These are phyloP conservation scores for Plectropomus leopardus DNA, from an alignment of 2,113 vertebrate genomes.

Conservation along the genomic window DNA sequence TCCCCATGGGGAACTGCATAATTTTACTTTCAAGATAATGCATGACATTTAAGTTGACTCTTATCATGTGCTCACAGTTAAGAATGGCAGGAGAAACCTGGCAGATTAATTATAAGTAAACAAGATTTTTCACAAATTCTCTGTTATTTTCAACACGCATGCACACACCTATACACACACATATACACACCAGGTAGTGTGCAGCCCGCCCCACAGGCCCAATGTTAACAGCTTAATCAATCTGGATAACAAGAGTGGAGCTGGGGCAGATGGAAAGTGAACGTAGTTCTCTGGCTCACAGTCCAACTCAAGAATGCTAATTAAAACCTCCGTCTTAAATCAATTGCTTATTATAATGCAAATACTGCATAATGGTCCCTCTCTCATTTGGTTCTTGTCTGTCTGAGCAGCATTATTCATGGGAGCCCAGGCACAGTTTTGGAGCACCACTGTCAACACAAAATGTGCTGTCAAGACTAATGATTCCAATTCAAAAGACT, in stretches of 20 bases:
- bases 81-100: constrained; percentile 41
- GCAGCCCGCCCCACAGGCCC: constrained; percentile 49
- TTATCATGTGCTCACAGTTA: constrained; percentile 26
- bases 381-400: constrained; percentile 64
- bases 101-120: constrained; percentile 44
- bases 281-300: constrained; percentile 50
- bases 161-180: constrained; percentile 25
- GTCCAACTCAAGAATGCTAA: constrained; percentile 70
- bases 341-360: constrained; percentile 79
- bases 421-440: constrained; percentile 34
- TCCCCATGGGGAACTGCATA: constrained; percentile 8
- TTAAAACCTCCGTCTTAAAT: constrained; percentile 79
- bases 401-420: constrained; percentile 68
- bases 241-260: constrained; percentile 72
- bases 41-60: constrained; percentile 16
- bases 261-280: constrained; percentile 65
- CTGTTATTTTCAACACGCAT: constrained; percentile 44
- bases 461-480: constrained; percentile 58
- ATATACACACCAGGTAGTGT: constrained; percentile 34
- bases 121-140: constrained; percentile 45
- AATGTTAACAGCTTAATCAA: constrained; percentile 76
- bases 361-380: constrained; percentile 69
- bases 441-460: constrained; percentile 44
- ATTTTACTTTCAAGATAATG: constrained; percentile 40
- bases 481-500: constrained; percentile 51